Evolutionary conservation across 2,888 invertebrate genomes (phyloP).

Genomic region (Alsophila aescularia): DNA sequence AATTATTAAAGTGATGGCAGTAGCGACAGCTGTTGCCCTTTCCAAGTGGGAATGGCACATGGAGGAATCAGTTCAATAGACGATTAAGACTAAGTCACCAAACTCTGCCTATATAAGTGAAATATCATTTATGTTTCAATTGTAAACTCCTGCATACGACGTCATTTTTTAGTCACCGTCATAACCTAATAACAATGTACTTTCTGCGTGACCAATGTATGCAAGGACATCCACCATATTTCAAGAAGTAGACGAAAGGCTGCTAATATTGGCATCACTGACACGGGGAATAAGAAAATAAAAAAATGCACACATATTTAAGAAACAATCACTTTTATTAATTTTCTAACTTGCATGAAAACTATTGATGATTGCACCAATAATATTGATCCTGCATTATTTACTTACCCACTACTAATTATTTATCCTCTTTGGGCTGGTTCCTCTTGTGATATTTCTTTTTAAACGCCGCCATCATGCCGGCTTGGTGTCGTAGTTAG

Average conservation of each 20-base stretch:
- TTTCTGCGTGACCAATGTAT: too few relatives aligned
- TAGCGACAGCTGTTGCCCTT: slow-evolving; percentile 60
- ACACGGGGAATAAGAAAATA: too few relatives aligned
- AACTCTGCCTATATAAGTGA: not conserved
- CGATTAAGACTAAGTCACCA: not conserved
- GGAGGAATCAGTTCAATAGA: not conserved
- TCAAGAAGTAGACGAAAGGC: too few relatives aligned
- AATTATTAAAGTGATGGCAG: slow-evolving; percentile 61
- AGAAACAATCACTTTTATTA: too few relatives aligned
- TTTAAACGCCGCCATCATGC: slow-evolving; percentile 46
- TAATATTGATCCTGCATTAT: too few relatives aligned
- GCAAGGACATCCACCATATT: too few relatives aligned
- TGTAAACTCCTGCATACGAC: not conserved
- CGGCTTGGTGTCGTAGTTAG: slow-evolving; percentile 37
- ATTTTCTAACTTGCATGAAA: too few relatives aligned
- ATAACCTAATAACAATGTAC: too few relatives aligned
- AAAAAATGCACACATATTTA: too few relatives aligned
- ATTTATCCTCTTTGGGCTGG: not conserved
- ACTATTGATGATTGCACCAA: too few relatives aligned
- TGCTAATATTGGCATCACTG: too few relatives aligned
- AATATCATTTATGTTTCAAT: not conserved
- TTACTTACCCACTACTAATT: not conserved
- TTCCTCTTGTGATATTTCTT: slow-evolving; percentile 52
- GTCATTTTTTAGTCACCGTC: too few relatives aligned
- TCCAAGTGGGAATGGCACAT: slow-evolving; percentile 42